Evolutionary conservation across 2,797 vertebrate genomes (phyloP), one percentile per base, ranked within the genome.

Genomic region (Sebastiscus tertius): DNA sequence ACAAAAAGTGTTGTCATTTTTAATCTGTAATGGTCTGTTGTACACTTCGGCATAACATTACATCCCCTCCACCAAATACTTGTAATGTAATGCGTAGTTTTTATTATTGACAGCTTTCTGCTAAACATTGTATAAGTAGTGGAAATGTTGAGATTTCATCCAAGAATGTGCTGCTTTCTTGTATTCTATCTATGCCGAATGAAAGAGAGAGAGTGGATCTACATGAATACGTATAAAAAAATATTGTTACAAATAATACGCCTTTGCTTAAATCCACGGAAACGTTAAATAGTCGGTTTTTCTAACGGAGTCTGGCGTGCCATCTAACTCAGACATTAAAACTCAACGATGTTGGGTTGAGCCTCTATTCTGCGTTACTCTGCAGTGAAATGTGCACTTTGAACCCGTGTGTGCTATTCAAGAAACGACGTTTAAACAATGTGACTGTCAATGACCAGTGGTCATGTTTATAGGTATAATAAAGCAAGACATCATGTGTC

Each of bases 141-240:
- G 1, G 3, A 20, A 42, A 58, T 64, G 1, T 13, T 14, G 1
- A 46, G 3, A 11, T 70, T 49, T 33, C 0, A 59, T 14, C 26
- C 0, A 49, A 69, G 27, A 0, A 18, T 10, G 0, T 5, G 12
- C 1, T 14, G 5, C 0, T 12, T 33, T 26, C 0, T 75, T 75
- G 13, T 77, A 2, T 58, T 3, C 3, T 5, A 34, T 46, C 1
- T 14, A 2, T 10, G 39, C 52, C 27, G 52, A 72, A 56, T 27
- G 0, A 1, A 59, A 68, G 6, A 36, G 10, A 3, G 1, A 0
- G 7, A 49, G 1, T 8, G 1, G 0, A 6, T 20, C 0, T 69
- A 1, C 20, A 1, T 36, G 1, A 3, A 0, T 4, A 0, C 4
- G 16, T 6, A 8, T 26, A 7, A 16, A 14, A 54, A 20, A 6